phyloP scores from a whole-genome alignment of 2,113 vertebrate genomes.

The Pachyramphus minor region DNA sequence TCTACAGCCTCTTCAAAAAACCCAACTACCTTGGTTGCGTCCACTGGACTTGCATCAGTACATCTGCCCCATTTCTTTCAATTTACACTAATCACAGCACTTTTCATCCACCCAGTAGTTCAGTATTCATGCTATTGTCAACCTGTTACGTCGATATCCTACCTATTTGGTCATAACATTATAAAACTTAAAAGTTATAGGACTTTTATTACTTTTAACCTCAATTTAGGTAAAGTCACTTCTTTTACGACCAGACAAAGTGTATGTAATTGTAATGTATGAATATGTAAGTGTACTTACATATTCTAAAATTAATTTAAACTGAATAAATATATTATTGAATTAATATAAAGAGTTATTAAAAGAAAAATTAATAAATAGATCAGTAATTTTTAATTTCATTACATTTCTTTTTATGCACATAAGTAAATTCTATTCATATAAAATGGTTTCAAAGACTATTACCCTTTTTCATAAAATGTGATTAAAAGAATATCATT shows the following conservation, averaged over 20 bases:
- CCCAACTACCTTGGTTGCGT: rapidly evolving
- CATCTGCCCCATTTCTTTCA: not conserved
- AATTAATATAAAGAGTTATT: not conserved
- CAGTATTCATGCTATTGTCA: not conserved
- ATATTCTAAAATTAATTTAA: not conserved
- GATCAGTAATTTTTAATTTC: not conserved
- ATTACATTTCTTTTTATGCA: not conserved
- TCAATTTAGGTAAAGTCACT: rapidly evolving
- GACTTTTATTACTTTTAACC: not conserved
- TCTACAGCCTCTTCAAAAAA: rapidly evolving
- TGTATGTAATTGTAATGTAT: too few species aligned
- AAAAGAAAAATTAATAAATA: not conserved
- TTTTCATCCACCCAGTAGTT: rapidly evolving
- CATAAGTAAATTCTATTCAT: not conserved
- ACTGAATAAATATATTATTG: not conserved
- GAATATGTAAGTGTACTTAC: not conserved
- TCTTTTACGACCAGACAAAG: not conserved
- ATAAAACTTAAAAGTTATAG: not conserved
- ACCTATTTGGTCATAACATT: not conserved
- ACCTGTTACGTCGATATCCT: not conserved
- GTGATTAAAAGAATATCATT: not conserved
- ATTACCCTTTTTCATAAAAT: not conserved
- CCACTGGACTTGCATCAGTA: rapidly evolving
- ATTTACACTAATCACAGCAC: not conserved
- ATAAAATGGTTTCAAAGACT: not conserved